A percentile compares a stretch with the other conserved stretches of the same genome.
phyloP scores from a whole-genome alignment of 2,113 vertebrate species.

The Dunckerocampus dactyliophorus region DNA sequence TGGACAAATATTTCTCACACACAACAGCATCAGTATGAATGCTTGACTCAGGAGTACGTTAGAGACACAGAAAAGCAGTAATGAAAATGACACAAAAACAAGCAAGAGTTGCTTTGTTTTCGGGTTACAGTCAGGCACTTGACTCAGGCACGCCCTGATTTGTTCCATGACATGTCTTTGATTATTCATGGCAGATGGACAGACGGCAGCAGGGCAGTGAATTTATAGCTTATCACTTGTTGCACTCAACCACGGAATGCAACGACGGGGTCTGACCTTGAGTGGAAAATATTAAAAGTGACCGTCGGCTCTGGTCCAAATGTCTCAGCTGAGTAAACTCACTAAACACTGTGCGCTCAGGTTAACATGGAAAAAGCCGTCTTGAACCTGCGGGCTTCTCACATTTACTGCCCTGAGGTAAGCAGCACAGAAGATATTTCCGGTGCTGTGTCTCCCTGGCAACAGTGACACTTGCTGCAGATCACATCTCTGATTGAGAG shows the following conservation, averaged over 20 bases:
- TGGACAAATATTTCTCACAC: background rate
- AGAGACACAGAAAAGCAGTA: background rate
- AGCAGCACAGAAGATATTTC: conserved; percentile 44
- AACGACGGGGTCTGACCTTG: conserved; percentile 30
- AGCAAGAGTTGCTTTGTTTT: conserved; percentile 16
- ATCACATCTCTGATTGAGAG: conserved; percentile 25
- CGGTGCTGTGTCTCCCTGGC: conserved; percentile 35
- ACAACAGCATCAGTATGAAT: background rate
- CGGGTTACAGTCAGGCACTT: conserved; percentile 14
- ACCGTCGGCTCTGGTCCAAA: conserved; percentile 44
- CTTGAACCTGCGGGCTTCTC: conserved; percentile 16
- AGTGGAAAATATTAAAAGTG: conserved; percentile 64
- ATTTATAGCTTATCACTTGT: conserved; percentile 70
- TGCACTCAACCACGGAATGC: conserved; percentile 45
- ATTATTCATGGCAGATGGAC: conserved; percentile 50
- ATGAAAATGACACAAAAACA: conserved; percentile 3
- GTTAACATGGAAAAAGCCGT: conserved; percentile 43
- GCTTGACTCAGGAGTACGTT: background rate
- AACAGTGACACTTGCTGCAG: conserved; percentile 31
- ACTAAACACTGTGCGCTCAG: conserved; percentile 52
- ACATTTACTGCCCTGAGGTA: conserved; percentile 33
- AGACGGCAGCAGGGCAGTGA: conserved; percentile 51
- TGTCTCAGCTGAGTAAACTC: conserved; percentile 44
- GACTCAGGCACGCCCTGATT: conserved; percentile 19
- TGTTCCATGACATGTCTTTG: conserved; percentile 40